These are phyloP conservation scores for Trichopoda pennipes DNA, from an alignment of 2,888 invertebrate species.

Conservation along the genomic window DNA sequence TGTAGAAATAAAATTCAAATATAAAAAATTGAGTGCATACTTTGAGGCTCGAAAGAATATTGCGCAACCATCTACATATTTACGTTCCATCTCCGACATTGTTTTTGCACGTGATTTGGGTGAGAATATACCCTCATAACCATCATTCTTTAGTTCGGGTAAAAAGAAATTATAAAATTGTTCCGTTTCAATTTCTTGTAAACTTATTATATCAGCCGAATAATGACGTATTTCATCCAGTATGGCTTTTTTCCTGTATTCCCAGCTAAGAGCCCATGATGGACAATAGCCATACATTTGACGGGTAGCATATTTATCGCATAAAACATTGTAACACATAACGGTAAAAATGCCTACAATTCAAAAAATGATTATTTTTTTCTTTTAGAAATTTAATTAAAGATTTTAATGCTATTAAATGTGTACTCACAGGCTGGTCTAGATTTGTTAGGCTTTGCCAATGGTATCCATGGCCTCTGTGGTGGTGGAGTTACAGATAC, in stretches of 20 bases:
- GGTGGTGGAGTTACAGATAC: conserved; percentile 94
- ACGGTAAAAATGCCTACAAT: conserved; percentile 94
- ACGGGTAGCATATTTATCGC: conserved; percentile 99
- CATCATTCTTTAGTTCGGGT: conserved; percentile 94
- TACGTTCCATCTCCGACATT: conserved; percentile 97
- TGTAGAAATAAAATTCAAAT: not conserved
- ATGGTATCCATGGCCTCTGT: conserved; percentile 96
- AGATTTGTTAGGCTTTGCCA: conserved; percentile 92
- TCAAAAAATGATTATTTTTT: not conserved
- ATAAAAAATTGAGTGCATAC: conserved; percentile 83
- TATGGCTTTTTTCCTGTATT: conserved; percentile 97
- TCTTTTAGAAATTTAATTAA: not conserved
- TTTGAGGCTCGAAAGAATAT: conserved; percentile 97
- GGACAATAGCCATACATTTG: conserved; percentile 99
- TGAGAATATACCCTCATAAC: conserved; percentile 97
- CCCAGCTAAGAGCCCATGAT: conserved; percentile 99
- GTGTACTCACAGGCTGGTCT: conserved; percentile 92
- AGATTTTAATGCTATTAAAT: not conserved
- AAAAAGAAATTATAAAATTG: conserved; percentile 98
- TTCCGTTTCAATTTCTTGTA: conserved; percentile 98
- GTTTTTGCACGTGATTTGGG: conserved; percentile 99
- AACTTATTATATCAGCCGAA: conserved; percentile 97
- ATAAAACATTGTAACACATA: conserved; percentile 99
- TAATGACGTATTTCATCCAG: conserved; percentile 98
- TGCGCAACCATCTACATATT: conserved; percentile 99